Conservation (phyloP, 2,113 vertebrate species). For the Alethe diademata region DNA sequence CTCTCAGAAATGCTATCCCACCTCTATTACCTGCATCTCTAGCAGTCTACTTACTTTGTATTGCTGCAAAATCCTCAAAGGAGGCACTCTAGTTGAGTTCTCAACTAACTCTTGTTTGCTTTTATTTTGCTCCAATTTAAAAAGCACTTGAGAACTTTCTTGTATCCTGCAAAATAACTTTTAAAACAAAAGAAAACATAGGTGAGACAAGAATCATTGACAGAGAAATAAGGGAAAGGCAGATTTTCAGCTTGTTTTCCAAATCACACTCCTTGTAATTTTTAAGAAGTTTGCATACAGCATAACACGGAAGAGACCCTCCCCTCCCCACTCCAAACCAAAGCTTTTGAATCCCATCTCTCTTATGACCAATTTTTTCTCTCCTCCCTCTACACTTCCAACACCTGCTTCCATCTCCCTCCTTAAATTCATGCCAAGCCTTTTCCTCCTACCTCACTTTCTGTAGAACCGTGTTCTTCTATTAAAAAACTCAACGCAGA, state of each 20-base stretch:
- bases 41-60: constrained; percentile 76
- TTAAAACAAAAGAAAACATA: not conserved
- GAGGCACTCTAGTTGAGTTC: constrained; percentile 28
- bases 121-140: constrained; percentile 79
- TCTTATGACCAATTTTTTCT: not conserved
- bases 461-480: not conserved
- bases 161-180: constrained; percentile 89
- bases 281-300: not conserved
- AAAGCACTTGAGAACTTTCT: constrained; percentile 87
- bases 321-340: not conserved
- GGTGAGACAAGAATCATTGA: not conserved
- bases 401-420: not conserved
- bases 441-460: not conserved
- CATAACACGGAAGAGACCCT: not conserved
- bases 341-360: not conserved
- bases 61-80: constrained; percentile 67
- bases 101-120: constrained; percentile 33
- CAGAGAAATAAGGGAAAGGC: not conserved
- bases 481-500: not conserved
- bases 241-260: not conserved
- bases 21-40: not conserved
- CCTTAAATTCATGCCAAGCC: not conserved
- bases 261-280: not conserved
- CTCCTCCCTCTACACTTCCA: not conserved
- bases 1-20: not conserved